Percentiles rank a stretch among this genome's conserved stretches.
Evolutionary conservation across 2,113 vertebrate species (phyloP).

Genomic region (Nibea coibor): DNA sequence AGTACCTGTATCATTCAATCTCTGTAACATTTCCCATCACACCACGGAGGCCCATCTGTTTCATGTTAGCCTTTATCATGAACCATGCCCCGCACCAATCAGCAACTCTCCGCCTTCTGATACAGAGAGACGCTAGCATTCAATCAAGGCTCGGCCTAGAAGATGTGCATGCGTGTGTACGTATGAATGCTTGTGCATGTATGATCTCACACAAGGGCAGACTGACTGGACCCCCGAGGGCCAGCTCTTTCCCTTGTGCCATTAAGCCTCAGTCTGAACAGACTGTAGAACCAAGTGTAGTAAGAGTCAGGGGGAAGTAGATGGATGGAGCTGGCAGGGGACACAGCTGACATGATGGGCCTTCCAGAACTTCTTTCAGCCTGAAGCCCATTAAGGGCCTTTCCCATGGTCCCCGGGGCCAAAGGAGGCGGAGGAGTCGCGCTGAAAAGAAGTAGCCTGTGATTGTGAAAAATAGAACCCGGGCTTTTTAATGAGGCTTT

Average conservation of each 20-base stretch:
- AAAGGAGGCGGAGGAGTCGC: constrained; percentile 44
- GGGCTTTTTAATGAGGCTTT: constrained; percentile 71
- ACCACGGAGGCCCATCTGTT: constrained; percentile 56
- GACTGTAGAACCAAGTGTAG: constrained; percentile 13
- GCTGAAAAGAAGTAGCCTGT: constrained; percentile 61
- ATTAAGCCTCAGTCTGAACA: constrained; percentile 30
- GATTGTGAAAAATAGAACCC: constrained; percentile 51
- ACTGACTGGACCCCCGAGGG: constrained; percentile 23
- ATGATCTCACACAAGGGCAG: constrained; percentile 47
- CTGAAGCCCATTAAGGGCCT: constrained; percentile 63
- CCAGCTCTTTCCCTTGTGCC: constrained; percentile 21
- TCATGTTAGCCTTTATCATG: constrained; percentile 47
- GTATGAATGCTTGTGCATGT: background rate
- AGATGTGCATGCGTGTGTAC: background rate
- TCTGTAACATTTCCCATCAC: constrained; percentile 34
- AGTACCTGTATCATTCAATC: background rate
- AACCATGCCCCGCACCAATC: constrained; percentile 48
- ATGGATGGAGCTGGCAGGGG: constrained; percentile 58
- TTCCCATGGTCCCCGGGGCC: constrained; percentile 70
- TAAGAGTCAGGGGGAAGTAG: constrained; percentile 33
- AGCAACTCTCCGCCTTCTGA: constrained; percentile 25
- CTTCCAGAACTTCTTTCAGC: constrained; percentile 64
- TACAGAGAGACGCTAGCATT: constrained; percentile 26
- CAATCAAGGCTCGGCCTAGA: constrained; percentile 8
- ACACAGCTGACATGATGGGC: constrained; percentile 58